Percentiles rank a stretch among this genome's conserved stretches.
phyloP scores from a whole-genome alignment of 2,113 vertebrate species.

The Spheniscus mendiculus region DNA sequence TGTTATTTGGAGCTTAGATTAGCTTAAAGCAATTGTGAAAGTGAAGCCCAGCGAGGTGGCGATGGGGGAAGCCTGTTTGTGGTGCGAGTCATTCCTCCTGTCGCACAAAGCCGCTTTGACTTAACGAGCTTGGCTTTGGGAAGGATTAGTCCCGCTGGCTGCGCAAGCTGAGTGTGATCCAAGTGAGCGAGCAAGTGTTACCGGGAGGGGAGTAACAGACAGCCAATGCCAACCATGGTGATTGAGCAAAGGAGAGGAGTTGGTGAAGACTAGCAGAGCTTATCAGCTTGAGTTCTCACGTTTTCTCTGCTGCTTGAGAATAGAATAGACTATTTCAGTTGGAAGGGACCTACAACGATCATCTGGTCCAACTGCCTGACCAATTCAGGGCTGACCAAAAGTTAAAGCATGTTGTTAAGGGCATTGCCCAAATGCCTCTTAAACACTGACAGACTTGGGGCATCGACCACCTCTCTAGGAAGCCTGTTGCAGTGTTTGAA shows the following conservation, averaged over 20 bases:
- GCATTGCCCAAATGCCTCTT: too few relatives aligned
- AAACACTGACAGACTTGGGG: too few relatives aligned
- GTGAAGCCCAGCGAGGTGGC: background rate
- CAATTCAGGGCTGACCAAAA: too few relatives aligned
- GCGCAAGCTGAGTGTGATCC: background rate
- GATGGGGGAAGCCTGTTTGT: background rate
- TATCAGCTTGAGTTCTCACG: background rate
- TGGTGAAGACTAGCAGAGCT: background rate
- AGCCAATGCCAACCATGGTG: accelerated
- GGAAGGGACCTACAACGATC: too few relatives aligned
- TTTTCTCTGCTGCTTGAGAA: background rate
- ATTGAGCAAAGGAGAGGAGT: too few relatives aligned
- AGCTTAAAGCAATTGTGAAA: background rate
- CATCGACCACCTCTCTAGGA: too few relatives aligned
- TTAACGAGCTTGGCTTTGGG: background rate
- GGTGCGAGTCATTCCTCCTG: accelerated
- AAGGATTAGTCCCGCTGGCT: background rate
- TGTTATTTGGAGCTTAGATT: background rate
- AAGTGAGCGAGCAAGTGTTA: background rate
- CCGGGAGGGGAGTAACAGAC: background rate
- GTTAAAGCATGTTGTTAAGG: too few relatives aligned
- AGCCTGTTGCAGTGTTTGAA: too few relatives aligned
- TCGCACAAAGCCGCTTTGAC: background rate
- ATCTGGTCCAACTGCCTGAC: too few relatives aligned
- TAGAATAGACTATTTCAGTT: too few relatives aligned